A percentile compares a stretch with the other conserved stretches of the same genome.
Evolutionary conservation across 2,113 vertebrate species (phyloP).

Genomic region (Willisornis vidua): DNA sequence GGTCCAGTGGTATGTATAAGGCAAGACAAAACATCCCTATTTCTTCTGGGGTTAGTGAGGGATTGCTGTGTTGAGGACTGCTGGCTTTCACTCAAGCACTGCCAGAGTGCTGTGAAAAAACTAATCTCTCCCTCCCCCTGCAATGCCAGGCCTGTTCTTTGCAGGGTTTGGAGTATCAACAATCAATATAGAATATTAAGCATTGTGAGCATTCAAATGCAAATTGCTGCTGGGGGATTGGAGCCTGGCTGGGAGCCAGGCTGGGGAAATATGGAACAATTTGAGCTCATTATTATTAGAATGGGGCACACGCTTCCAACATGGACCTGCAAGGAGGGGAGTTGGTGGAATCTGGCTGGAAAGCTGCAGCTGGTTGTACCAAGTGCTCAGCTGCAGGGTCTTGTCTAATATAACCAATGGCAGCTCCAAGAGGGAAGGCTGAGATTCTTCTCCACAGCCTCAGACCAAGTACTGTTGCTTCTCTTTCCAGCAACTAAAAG

Average conservation of each 20-base stretch:
- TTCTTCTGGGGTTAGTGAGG: neutral
- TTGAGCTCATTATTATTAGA: neutral
- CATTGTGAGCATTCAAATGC: neutral
- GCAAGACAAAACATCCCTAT: neutral
- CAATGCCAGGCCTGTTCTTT: neutral
- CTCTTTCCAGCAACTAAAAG: neutral
- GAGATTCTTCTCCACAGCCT: neutral
- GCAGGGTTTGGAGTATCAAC: neutral
- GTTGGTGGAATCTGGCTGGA: neutral
- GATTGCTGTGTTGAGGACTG: neutral
- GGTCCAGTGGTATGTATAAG: neutral
- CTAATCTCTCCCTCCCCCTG: neutral
- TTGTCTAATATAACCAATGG: neutral
- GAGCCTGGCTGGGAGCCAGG: neutral
- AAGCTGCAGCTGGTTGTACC: neutral
- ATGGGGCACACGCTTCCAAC: neutral
- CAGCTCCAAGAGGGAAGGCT: neutral
- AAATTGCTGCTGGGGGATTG: neutral
- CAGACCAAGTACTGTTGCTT: neutral
- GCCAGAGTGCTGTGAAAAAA: neutral
- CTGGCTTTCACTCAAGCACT: neutral
- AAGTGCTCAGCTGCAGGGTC: neutral
- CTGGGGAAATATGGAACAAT: neutral
- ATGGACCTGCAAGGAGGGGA: neutral
- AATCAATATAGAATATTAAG: slow-evolving; percentile 24